Evolutionary conservation across 2,888 invertebrate species (phyloP).

Genomic region (Desoria tigrina): DNA sequence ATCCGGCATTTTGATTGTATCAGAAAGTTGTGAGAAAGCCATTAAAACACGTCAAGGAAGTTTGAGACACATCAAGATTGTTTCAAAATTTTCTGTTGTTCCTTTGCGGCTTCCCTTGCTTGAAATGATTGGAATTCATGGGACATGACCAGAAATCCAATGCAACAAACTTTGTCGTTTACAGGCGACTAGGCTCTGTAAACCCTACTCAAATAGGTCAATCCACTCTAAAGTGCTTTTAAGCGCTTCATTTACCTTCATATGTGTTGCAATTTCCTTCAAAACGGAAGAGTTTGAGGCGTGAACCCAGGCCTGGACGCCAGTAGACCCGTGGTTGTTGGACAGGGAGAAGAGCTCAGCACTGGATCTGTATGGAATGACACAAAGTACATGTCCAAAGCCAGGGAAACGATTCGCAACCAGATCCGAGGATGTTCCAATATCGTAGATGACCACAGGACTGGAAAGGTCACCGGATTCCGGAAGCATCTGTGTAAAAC

Average conservation of each 20-base stretch:
- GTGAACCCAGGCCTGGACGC: neutral
- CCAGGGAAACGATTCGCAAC: slow-evolving; percentile 28
- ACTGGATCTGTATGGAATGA: slow-evolving; percentile 44
- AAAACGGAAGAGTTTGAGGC: neutral
- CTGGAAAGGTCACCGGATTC: slow-evolving; percentile 12
- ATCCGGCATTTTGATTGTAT: neutral
- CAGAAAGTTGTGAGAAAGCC: slow-evolving; percentile 4
- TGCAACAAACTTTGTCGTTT: neutral
- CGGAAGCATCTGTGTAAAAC: slow-evolving; percentile 13
- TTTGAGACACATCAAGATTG: slow-evolving; percentile 15
- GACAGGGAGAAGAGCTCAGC: slow-evolving; percentile 37
- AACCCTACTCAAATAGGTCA: too few species aligned
- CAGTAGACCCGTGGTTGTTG: slow-evolving; percentile 40
- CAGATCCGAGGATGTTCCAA: slow-evolving; percentile 44
- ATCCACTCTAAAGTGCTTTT: neutral
- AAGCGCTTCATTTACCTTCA: neutral
- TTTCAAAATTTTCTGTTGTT: slow-evolving; percentile 16
- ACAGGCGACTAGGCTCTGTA: neutral
- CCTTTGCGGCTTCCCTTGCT: neutral
- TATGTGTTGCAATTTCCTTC: neutral
- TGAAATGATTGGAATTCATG: neutral
- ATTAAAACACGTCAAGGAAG: slow-evolving; percentile 3
- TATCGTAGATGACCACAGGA: slow-evolving; percentile 43
- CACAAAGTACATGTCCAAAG: slow-evolving; percentile 39
- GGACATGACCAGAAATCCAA: slow-evolving; percentile 12